Evolutionary conservation across 2,797 vertebrate genomes (phyloP), one percentile per base, ranked within the genome.

Genomic region (Hippocampus kuda): DNA sequence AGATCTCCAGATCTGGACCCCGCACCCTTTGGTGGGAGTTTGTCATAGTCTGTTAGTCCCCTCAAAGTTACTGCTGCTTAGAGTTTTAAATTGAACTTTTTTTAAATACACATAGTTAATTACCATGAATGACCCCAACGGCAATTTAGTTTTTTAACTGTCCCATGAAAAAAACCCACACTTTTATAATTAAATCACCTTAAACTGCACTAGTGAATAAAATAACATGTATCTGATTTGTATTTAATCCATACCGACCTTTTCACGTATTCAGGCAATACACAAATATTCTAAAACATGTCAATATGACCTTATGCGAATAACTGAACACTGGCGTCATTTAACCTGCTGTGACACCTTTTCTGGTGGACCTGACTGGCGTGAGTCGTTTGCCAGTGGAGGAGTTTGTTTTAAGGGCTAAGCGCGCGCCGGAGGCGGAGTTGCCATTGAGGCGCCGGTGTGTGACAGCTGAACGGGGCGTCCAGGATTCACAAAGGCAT

Each of bases 391-490:
- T 65, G 63, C 42, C 2, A 24, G 63, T 65, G 63, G 63, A 44
- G 11, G 34, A 24, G 63, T 65, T 46, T 48, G 42, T 65, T 46
- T 60, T 34, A 26, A 4, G 4, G 1, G 20, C 13, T 24, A 5
- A 34, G n/a, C 62, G 62, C 44, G 44, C 8, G 63, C 63, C 42
- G 63, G 44, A 46, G 63, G 63, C 44, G 63, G 63, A 26, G 63
- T 65, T 65, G 63, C 24, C 44, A 48, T 44, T 48, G 63, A 65
- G 24, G 44, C 44, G 18, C 13, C 16, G 42, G 24, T 26, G 63
- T 27, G 63, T 26, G 63, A 27, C 63, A 27, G 44, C 26, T 48
- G 27, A 24, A 65, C 63, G 63, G 63, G 42, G 24, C 16, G 63
- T 48, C 42, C 42, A 4, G 63, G 42, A 4, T 27, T 1, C 44